Base-by-base conservation (phyloP, 1,140 invertebrate species). In the Pomacea maculata region DNA sequence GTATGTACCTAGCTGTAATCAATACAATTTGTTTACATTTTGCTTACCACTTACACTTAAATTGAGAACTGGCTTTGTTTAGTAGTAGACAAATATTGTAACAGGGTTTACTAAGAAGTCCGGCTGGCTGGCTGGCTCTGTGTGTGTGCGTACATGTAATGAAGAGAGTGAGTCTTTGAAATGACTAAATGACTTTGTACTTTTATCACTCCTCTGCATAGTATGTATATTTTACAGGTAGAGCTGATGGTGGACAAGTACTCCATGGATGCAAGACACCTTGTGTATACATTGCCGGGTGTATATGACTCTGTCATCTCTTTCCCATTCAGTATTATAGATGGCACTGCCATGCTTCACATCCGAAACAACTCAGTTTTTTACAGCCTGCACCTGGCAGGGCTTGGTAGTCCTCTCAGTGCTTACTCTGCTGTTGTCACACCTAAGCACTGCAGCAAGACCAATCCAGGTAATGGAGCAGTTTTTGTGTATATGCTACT, bases 191-290 rank as follows among this genome's bases (percentile, higher is more conserved):
- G 21, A 71, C 12, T 21, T 67, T 67, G 19, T 25, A 67, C 34
- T 17, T 80, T 83, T 91, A 45, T 25, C 25, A 25, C 25, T 25
- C 25, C 25, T 25, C 25, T 25, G 25, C 25, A 25, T 25, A 25
- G 25, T 25, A 25, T 45, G 34, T 6, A 45, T 45, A 45, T 45
- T 45, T 4, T 91, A 80, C 89, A 95, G 93, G 92, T 94, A 52
- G 89, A 92, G 74, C 89, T 95, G 68, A 93, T 94, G 87, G 90
- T 95, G 6, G 95, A 95, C 86, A 92, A 94, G 45, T 94, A 95
- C 87, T 92, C 93, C 83, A 89, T 92, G 72, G 88, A 87, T 14
- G 93, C 94, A 14, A 91, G 95, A 67, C 89, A 92, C 61, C 87
- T 94, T 15, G 85, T 89, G 17, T 93, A 94, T 29, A 85, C 91